phyloP scores from a whole-genome alignment of 2,888 invertebrate species.

The Panorpa germanica region DNA sequence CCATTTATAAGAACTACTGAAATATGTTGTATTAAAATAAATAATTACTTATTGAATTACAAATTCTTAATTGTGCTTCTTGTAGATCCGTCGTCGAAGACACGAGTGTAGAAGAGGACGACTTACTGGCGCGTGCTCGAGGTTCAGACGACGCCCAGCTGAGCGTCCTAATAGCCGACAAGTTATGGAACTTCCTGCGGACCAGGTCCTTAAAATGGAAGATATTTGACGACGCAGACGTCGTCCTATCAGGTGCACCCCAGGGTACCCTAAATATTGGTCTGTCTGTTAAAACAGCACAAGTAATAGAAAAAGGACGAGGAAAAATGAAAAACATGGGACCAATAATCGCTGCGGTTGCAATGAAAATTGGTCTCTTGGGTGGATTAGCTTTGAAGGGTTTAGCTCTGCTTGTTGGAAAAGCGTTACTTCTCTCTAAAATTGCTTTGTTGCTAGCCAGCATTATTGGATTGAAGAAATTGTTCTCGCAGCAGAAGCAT shows the following conservation, averaged over 20 bases:
- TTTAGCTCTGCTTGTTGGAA: conserved; percentile 61
- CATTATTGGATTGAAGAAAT: conserved; percentile 65
- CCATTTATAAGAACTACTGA: too few relatives aligned
- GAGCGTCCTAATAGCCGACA: conserved; percentile 46
- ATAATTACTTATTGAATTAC: too few relatives aligned
- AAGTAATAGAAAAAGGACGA: conserved; percentile 40
- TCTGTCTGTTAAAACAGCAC: conserved; percentile 44
- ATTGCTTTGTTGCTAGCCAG: conserved; percentile 62
- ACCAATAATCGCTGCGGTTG: conserved; percentile 52
- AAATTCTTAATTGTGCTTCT: too few relatives aligned
- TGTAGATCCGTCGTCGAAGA: too few relatives aligned
- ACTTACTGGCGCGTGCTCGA: conserved; percentile 25
- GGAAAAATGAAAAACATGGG: conserved; percentile 56
- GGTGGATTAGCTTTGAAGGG: conserved; percentile 68
- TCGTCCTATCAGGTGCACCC: conserved; percentile 50
- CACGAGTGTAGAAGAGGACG: conserved; percentile 32
- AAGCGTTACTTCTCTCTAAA: conserved; percentile 70
- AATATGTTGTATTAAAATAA: too few relatives aligned
- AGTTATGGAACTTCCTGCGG: conserved; percentile 55
- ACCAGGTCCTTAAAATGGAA: conserved; percentile 62
- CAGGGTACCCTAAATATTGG: conserved; percentile 39
- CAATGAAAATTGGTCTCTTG: conserved; percentile 62
- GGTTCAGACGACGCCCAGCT: conserved; percentile 39
- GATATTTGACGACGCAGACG: conserved; percentile 57
- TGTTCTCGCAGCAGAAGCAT: conserved; percentile 54